Percentiles rank a stretch among this genome's conserved stretches.
Evolutionary conservation across 2,113 vertebrate genomes (phyloP).

Genomic region (Varanus salvator): DNA sequence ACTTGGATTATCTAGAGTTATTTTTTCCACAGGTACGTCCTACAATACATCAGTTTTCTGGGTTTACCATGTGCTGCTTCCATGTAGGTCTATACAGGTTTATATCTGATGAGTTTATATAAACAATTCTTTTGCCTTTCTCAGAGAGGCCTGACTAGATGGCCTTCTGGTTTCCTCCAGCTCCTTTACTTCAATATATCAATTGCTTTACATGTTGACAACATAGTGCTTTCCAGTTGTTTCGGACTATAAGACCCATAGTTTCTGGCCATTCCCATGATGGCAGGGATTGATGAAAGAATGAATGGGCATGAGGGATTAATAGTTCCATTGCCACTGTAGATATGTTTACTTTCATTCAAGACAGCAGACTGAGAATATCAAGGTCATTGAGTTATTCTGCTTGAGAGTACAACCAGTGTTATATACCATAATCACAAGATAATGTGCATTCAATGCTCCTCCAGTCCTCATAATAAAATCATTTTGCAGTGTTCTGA

Average conservation of each 20-base stretch:
- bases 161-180: neutral
- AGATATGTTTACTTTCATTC: accelerated
- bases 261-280: too few relatives aligned
- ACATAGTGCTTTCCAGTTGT: too few relatives aligned
- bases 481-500: conserved; percentile 18
- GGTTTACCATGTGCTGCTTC: neutral
- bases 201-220: neutral
- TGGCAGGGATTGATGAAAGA: neutral
- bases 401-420: neutral
- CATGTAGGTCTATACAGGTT: neutral
- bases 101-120: neutral
- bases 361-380: accelerated
- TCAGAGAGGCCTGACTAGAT: neutral
- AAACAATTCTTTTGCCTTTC: neutral
- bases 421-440: accelerated
- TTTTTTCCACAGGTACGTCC: neutral
- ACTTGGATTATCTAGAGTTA: neutral
- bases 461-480: neutral
- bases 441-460: neutral
- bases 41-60: neutral
- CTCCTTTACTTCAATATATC: neutral
- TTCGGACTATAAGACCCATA: too few relatives aligned
- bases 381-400: neutral
- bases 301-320: neutral
- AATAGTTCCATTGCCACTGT: neutral